Base-by-base conservation (phyloP, 1,140 invertebrate species). In the Chlorops oryzae region DNA sequence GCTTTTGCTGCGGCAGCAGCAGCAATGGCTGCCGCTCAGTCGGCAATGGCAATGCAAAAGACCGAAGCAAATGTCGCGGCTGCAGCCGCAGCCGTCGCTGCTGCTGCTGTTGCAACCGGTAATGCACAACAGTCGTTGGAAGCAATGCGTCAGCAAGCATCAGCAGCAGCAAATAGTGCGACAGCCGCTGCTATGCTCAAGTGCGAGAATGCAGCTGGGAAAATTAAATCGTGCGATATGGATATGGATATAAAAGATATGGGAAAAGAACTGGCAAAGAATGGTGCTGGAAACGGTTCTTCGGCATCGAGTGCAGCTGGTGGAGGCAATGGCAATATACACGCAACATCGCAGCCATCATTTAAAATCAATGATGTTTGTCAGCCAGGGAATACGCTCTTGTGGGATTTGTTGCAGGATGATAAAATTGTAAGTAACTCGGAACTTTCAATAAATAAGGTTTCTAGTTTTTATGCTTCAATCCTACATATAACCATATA, bases 321-420 rank as follows among this genome's bases (percentile, higher is more conserved):
- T 68, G 15, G 67, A 62, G 56, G 25, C 42, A 13, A 25, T 22
- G 7, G 23, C 50, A 10, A 24, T 41, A 13, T 42, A 46, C 23
- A 18, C 35, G 39, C 51, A 27, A 54, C 50, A 6, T 39, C 77
- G 63, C 75, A 78, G 65, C 75, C 70, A 5, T 62, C 74, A 5
- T 84, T 85, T 46, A 84, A 84, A 60, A 76, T 88, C 20, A 87
- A 87, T 51, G 84, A 87, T 61, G 88, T 92, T 23, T 91, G 88
- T 59, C 82, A 88, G 60, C 87, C 88, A 34, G 92, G 92, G 1
- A 91, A 90, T 65, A 96, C 92, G 6, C 67, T 96, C 25, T 76
- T 97, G 0, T 96, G 92, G 92, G 92, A 97, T 76, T 74, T 97
- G 43, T 72, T 97, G 37, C 92, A 96, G 72, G 92, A 95, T 70